Percentiles rank a stretch among this genome's conserved stretches.
phyloP scores from a whole-genome alignment of 2,888 invertebrate genomes.

The Pseudoips prasinana region DNA sequence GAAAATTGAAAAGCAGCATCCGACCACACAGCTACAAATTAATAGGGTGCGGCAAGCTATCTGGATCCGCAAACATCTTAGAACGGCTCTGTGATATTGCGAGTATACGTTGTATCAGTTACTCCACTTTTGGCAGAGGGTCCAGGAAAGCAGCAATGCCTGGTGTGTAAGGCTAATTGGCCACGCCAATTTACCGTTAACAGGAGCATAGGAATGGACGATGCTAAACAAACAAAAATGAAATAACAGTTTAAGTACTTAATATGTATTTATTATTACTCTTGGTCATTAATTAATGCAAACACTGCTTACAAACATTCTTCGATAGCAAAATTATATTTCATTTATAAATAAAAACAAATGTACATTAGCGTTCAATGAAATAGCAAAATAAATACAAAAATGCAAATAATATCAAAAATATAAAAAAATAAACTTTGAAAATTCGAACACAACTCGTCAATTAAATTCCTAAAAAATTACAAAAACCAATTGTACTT shows the following conservation, averaged over 20 bases:
- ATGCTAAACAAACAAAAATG: too few species aligned
- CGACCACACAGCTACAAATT: too few species aligned
- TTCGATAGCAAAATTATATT: slow-evolving; percentile 12
- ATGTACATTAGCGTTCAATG: slow-evolving; percentile 5
- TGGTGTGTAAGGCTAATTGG: too few species aligned
- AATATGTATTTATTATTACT: slow-evolving; percentile 22
- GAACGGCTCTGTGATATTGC: too few species aligned
- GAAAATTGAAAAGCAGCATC: too few species aligned
- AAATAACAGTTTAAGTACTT: slow-evolving; percentile 20
- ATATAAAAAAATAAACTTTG: slow-evolving; percentile 20
- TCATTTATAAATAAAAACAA: slow-evolving; percentile 9
- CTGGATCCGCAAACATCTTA: too few species aligned
- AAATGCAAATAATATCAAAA: slow-evolving; percentile 23
- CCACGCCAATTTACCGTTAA: too few species aligned
- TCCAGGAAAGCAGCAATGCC: too few species aligned
- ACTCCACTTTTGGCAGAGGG: too few species aligned
- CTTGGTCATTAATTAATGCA: slow-evolving; percentile 25
- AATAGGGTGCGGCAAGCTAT: too few species aligned
- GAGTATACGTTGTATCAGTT: too few species aligned
- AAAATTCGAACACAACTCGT: slow-evolving; percentile 21
- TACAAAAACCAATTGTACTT: slow-evolving; percentile 21
- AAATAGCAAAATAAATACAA: slow-evolving; percentile 15
- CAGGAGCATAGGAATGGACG: too few species aligned
- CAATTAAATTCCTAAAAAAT: slow-evolving; percentile 13
- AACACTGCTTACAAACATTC: slow-evolving; percentile 14